These are phyloP conservation scores for Caerostris darwini DNA, from an alignment of 1,140 invertebrate species.

Conservation along the genomic window DNA sequence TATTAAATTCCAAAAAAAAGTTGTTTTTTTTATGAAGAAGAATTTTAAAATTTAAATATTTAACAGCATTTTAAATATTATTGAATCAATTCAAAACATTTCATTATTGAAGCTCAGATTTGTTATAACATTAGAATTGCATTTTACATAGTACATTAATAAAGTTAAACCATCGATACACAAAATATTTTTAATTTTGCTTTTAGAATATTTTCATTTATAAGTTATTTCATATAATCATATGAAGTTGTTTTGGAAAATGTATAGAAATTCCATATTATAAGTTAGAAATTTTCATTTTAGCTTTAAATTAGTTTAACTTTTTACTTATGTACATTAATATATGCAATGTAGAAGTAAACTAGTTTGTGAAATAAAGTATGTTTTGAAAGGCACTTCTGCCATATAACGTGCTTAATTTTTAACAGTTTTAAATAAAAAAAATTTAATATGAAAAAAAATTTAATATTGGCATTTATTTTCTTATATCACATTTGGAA, in stretches of 20 bases:
- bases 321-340: slow-evolving; percentile 16
- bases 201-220: neutral
- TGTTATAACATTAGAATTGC: too few relatives aligned
- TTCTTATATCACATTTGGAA: neutral
- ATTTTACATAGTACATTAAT: too few relatives aligned
- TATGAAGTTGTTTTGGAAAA: neutral
- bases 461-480: neutral
- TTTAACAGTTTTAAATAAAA: neutral
- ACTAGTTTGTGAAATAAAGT: slow-evolving; percentile 25
- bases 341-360: neutral
- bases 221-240: too few relatives aligned
- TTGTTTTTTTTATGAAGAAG: too few relatives aligned
- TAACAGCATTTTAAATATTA: too few relatives aligned
- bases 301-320: neutral
- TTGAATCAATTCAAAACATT: too few relatives aligned
- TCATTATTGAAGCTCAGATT: too few relatives aligned
- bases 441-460: neutral
- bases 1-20: too few relatives aligned
- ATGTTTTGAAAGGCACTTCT: slow-evolving; percentile 43
- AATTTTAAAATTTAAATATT: too few relatives aligned
- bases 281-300: neutral
- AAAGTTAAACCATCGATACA: too few relatives aligned
- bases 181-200: too few relatives aligned
- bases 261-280: neutral
- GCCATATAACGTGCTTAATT: slow-evolving; percentile 36